A percentile compares a stretch with the other conserved stretches of the same genome.
These are phyloP conservation scores for Neolamprologus modestus DNA, from an alignment of 2,113 vertebrate species.

Conservation along the genomic window DNA sequence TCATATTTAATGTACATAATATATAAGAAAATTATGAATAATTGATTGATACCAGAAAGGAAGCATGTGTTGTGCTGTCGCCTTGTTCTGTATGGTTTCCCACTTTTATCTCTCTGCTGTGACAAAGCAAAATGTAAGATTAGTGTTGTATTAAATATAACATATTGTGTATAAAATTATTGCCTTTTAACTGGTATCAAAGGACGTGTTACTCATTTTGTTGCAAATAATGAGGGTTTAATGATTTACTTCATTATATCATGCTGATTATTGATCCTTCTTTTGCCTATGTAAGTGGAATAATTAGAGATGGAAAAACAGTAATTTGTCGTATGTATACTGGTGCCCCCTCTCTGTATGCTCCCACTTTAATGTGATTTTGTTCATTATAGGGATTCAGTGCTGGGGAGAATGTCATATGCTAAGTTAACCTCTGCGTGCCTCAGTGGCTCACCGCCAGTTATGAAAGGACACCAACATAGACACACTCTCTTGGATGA, in stretches of 20 bases:
- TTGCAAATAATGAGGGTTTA: background rate
- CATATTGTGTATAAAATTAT: background rate
- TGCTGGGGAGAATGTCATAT: constrained; percentile 60
- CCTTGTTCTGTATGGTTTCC: background rate
- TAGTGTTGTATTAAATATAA: background rate
- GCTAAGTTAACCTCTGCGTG: constrained; percentile 66
- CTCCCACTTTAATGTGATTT: constrained; percentile 44
- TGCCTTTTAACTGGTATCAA: background rate
- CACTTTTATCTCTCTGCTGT: background rate
- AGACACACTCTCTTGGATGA: constrained; percentile 49
- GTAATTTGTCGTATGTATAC: background rate
- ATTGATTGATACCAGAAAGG: constrained; percentile 1
- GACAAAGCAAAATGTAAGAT: background rate
- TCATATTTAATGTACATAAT: constrained; percentile 21
- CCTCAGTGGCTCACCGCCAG: constrained; percentile 47
- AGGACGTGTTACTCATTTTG: background rate
- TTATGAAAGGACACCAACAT: constrained; percentile 51
- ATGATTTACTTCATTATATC: background rate
- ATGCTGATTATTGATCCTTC: background rate
- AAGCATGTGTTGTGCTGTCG: background rate
- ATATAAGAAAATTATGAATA: constrained; percentile 10
- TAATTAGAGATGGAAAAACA: background rate
- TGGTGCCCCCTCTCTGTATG: background rate
- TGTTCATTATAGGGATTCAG: constrained; percentile 28
- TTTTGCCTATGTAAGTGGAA: background rate